Base-by-base conservation (phyloP, 2,797 vertebrate species). In the Rhyacichthys aspro region DNA sequence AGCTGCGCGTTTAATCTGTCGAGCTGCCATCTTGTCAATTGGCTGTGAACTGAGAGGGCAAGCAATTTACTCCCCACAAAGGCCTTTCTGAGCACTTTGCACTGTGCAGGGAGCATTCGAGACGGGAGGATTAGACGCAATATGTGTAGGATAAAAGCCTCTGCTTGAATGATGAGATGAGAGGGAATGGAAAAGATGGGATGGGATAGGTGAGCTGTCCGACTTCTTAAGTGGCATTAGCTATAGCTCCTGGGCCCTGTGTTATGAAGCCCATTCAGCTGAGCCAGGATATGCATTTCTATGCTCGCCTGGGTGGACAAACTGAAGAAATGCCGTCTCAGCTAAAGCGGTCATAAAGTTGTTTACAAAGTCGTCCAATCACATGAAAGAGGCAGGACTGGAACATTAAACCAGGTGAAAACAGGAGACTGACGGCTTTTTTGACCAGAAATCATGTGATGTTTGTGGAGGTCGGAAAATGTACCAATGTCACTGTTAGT, bases 31-130 rank as follows among this genome's bases (percentile, higher is more conserved):
- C 59, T 73, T 69, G 60, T 65, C 84, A 88, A 89, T 90, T 88
- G 84, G 85, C 83, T 84, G 78, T 87, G 87, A 90, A 90, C 88
- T 70, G 55, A 70, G 69, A 87, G 89, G 88, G 82, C 87, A 90
- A 89, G 88, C 88, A 91, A 91, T 91, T 89, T 91, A 86, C 83
- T 87, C 65, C 81, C 82, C 77, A 83, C 79, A 78, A 81, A 81
- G 76, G 63, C 78, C 74, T 74, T 86, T 86, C 75, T 67, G 74
- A 65, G 56, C 67, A 74, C 62, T 55, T 52, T 63, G 59, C 53
- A 10, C 50, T 44, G 57, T 32, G 37, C 37, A 11, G 4, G 11
- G 37, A 53, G 50, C 14, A 17, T 39, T 23, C 54, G 58, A 61
- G 63, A 14, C 50, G 60, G 61, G 44, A 39, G 48, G 48, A 47